Percentiles rank a stretch among this genome's conserved stretches.
Evolutionary conservation across 2,888 invertebrate genomes (phyloP).

Genomic region (Clusia tigrina): DNA sequence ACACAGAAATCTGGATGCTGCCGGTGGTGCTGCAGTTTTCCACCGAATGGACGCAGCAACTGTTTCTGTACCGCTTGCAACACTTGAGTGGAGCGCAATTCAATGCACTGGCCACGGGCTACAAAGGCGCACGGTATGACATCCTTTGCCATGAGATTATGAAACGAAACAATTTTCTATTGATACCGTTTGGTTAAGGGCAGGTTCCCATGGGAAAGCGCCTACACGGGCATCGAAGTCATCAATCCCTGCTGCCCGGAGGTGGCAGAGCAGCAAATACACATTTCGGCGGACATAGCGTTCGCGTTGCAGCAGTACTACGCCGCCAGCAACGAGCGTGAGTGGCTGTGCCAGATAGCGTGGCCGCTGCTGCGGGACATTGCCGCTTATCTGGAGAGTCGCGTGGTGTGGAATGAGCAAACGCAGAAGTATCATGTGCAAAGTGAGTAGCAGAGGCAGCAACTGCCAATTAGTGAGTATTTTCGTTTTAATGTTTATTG

Average conservation of each 20-base stretch:
- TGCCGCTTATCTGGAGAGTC: slow-evolving; percentile 70
- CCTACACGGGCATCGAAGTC: slow-evolving; percentile 69
- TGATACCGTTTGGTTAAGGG: neutral
- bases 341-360: slow-evolving; percentile 63
- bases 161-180: neutral
- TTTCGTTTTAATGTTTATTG: neutral
- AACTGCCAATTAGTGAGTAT: neutral
- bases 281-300: slow-evolving; percentile 69
- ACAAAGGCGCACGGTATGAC: slow-evolving; percentile 68
- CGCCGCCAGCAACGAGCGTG: slow-evolving; percentile 47
- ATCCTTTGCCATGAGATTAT: too few species aligned
- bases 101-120: slow-evolving; percentile 66
- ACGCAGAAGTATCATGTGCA: slow-evolving; percentile 66
- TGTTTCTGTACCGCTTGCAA: slow-evolving; percentile 68
- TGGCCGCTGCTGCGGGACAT: slow-evolving; percentile 69
- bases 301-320: slow-evolving; percentile 65
- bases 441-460: slow-evolving; percentile 56
- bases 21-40: slow-evolving; percentile 68
- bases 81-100: slow-evolving; percentile 66
- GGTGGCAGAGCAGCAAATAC: slow-evolving; percentile 68
- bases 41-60: slow-evolving; percentile 65
- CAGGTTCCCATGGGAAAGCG: slow-evolving; percentile 73
- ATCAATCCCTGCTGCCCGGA: slow-evolving; percentile 70
- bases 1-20: slow-evolving; percentile 73
- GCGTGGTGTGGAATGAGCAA: slow-evolving; percentile 66